Percentiles rank a stretch among this genome's conserved stretches.
These are phyloP conservation scores for Platyrinchus mystaceus DNA, from an alignment of 2,797 vertebrate genomes.

Conservation along the genomic window DNA sequence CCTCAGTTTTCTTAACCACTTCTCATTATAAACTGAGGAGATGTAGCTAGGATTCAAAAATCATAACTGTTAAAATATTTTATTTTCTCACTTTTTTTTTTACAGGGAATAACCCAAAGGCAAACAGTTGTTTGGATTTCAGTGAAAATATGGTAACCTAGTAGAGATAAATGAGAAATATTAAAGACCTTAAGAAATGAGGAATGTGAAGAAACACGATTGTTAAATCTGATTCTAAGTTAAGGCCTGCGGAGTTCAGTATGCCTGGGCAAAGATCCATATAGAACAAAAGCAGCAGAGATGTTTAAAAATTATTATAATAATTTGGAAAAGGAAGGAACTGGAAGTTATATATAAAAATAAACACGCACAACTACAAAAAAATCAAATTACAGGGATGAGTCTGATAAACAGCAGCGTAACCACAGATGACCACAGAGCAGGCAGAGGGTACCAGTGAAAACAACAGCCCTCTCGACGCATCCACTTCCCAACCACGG, in stretches of 20 bases:
- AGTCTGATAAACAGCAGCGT: conserved; percentile 55
- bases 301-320: conserved; percentile 1
- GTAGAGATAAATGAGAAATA: conserved; percentile 25
- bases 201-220: not conserved
- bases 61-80: not conserved
- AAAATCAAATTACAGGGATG: conserved; percentile 26
- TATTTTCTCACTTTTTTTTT: conserved; percentile 19
- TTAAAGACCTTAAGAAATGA: conserved; percentile 14
- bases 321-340: conserved; percentile 40
- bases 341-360: conserved; percentile 42
- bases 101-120: conserved; percentile 12
- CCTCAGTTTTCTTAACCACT: not conserved
- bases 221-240: conserved; percentile 25
- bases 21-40: not conserved
- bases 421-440: conserved; percentile 54
- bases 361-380: conserved; percentile 5
- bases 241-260: not conserved
- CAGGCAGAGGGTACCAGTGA: conserved; percentile 58
- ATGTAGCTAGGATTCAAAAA: not conserved
- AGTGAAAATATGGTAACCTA: not conserved
- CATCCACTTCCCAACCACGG: not conserved
- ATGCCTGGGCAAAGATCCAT: conserved; percentile 24
- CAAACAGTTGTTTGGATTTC: conserved; percentile 23
- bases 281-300: conserved; percentile 11
- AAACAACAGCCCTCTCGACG: conserved; percentile 49